Percentiles rank a stretch among this genome's conserved stretches.
These are phyloP conservation scores for Ganaspis sp. DNA, from an alignment of 1,140 invertebrate species.

Conservation along the genomic window DNA sequence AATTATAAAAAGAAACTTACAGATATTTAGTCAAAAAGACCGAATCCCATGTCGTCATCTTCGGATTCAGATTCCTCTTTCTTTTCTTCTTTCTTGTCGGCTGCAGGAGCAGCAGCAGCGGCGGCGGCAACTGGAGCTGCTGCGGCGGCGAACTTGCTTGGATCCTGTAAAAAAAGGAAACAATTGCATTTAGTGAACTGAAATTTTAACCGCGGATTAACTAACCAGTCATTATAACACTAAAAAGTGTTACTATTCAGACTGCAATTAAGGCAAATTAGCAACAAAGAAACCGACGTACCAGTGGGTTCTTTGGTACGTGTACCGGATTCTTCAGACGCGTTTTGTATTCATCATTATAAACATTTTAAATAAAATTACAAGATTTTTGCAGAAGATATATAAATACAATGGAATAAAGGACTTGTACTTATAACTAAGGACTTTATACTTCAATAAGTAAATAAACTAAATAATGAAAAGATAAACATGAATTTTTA, in stretches of 20 bases:
- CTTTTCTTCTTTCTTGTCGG: slow-evolving; percentile 84
- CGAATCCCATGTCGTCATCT: slow-evolving; percentile 98
- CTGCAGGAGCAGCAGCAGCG: slow-evolving; percentile 79
- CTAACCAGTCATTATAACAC: too few relatives aligned
- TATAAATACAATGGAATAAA: too few relatives aligned
- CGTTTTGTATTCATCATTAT: slow-evolving; percentile 62
- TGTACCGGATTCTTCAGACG: slow-evolving; percentile 56
- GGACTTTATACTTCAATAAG: too few relatives aligned
- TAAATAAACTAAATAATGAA: too few relatives aligned
- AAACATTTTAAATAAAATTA: not conserved
- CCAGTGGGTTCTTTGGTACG: slow-evolving; percentile 73
- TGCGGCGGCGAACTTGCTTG: slow-evolving; percentile 91
- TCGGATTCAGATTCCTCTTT: slow-evolving; percentile 88
- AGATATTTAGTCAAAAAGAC: slow-evolving; percentile 91
- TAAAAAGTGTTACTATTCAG: too few relatives aligned
- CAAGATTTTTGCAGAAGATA: too few relatives aligned
- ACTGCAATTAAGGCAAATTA: slow-evolving; percentile 57
- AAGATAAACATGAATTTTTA: too few relatives aligned
- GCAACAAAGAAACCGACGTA: slow-evolving; percentile 56
- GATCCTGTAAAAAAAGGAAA: slow-evolving; percentile 82
- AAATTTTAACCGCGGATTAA: too few relatives aligned
- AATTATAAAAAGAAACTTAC: too few relatives aligned
- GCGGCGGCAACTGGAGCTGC: slow-evolving; percentile 80
- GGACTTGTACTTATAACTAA: too few relatives aligned
- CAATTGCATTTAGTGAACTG: too few relatives aligned